Evolutionary conservation across 2,888 invertebrate species (phyloP), one percentile per base, ranked within the genome.

Genomic region (Cremastobaeus sp.): DNA sequence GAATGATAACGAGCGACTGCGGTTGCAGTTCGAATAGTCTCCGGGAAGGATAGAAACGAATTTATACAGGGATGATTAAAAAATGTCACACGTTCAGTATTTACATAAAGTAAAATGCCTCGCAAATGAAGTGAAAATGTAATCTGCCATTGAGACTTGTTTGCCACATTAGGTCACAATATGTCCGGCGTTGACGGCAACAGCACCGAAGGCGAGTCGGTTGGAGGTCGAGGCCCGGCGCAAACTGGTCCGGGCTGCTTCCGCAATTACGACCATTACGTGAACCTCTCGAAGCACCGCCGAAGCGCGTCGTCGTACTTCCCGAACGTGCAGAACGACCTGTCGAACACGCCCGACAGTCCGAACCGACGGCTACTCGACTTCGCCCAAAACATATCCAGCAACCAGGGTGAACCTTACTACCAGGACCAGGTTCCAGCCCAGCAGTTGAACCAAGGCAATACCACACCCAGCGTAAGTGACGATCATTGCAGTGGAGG

Each of bases 161-260:
- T 28, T 69, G 68, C 75, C 74, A 71, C 77, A 77, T 8, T 92
- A 95, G 96, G 95, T 91, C 95, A 96, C 92, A 95, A 95, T 91
- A 91, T 95, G 91, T 95, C 95, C 88, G 95, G 95, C 90, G 93
- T 91, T 86, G 95, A 95, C 89, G 94, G 93, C 84, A 95, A 93
- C 90, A 95, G 95, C 88, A 91, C 94, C 83, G 94, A 93, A 84
- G 92, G 92, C 81, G 92, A 91, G 79, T 90, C 90, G 69, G 88
- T 88, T 54, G 89, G 89, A 70, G 89, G 88, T 74, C 89, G 90
- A 60, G 94, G 93, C 87, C 91, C 91, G 75, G 91, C 92, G 78
- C 93, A 93, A 84, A 93, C 93, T 78, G 93, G 91, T 77, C 91
- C 92, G 76, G 93, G 93, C 83, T 94, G 93, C 90, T 94, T 93